A percentile compares a stretch with the other conserved stretches of the same genome.
Conservation (phyloP, 2,113 vertebrate species). For the Eclectus roratus region DNA sequence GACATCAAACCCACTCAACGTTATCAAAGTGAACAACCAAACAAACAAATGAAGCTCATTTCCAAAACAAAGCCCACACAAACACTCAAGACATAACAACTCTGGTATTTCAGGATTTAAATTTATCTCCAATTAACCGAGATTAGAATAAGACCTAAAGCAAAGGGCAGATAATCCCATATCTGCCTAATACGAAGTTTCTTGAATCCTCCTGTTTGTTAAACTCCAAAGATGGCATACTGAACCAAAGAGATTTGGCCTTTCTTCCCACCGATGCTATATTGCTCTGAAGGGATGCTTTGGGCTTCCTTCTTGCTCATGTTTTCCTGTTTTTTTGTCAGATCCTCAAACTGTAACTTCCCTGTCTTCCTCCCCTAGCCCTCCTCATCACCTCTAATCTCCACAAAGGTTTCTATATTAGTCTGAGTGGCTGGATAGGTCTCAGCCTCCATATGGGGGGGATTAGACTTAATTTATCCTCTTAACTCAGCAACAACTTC, state of each 20-base stretch:
- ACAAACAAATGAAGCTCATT: constrained; percentile 1
- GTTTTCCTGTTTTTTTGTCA: neutral
- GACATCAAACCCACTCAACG: neutral
- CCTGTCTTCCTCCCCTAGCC: neutral
- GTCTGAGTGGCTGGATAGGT: constrained; percentile 24
- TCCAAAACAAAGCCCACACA: neutral
- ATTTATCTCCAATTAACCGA: neutral
- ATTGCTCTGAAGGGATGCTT: neutral
- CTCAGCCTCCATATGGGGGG: constrained; percentile 59
- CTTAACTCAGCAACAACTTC: constrained; percentile 58
- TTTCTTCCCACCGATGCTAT: neutral
- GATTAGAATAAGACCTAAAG: constrained; percentile 7
- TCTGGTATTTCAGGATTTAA: constrained; percentile 17
- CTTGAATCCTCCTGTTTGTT: neutral
- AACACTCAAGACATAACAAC: neutral
- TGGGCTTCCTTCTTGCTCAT: neutral
- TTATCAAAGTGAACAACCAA: constrained; percentile 5
- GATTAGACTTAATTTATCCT: constrained; percentile 65
- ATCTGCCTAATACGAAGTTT: neutral
- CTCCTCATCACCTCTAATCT: constrained; percentile 1
- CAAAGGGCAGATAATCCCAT: neutral
- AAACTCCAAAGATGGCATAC: neutral
- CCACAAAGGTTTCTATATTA: constrained; percentile 35
- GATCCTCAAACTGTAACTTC: neutral
- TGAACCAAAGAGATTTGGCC: neutral